phyloP scores from a whole-genome alignment of 2,113 vertebrate genomes.

The Fulmarus glacialis region DNA sequence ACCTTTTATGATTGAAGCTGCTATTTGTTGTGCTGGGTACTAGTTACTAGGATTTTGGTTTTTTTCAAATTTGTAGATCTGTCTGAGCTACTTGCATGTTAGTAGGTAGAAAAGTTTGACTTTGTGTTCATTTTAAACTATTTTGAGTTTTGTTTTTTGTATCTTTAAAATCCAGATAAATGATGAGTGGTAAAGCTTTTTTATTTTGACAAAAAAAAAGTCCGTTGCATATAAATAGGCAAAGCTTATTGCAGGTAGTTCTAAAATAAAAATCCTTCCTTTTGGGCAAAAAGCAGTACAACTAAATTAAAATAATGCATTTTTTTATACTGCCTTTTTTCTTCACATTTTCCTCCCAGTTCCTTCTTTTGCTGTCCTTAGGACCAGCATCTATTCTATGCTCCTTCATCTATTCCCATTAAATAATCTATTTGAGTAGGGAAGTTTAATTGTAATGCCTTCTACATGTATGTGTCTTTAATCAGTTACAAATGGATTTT shows the following conservation, averaged over 20 bases:
- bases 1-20: background rate
- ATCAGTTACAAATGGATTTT: conserved; percentile 4
- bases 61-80: background rate
- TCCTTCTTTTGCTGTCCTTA: background rate
- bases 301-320: background rate
- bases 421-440: background rate
- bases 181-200: background rate
- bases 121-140: background rate
- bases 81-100: background rate
- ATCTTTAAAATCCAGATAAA: background rate
- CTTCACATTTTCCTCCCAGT: background rate
- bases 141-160: background rate
- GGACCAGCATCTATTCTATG: background rate
- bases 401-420: background rate
- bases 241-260: background rate
- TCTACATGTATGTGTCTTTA: background rate
- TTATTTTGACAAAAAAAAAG: background rate
- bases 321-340: background rate
- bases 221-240: background rate
- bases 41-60: background rate
- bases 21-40: background rate
- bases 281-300: background rate
- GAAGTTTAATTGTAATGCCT: background rate
- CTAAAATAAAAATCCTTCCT: background rate
- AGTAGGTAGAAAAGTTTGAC: background rate